Base-by-base conservation (phyloP, 2,888 invertebrate species). In the Andrena trimmerana region DNA sequence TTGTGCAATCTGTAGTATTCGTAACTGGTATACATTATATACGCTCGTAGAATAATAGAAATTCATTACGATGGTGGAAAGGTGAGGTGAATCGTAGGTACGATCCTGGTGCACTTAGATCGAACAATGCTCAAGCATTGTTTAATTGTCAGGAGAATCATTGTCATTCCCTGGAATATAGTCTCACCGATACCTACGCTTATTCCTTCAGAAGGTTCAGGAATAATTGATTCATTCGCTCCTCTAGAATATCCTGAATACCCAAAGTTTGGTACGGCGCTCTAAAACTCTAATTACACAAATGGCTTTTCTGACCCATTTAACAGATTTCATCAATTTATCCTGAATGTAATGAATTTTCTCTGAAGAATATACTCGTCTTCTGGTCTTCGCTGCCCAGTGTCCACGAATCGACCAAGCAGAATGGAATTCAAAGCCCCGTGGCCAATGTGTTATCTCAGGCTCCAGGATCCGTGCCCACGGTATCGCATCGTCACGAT, bases 11-110 rank as follows among this genome's bases (percentile, higher is more conserved):
- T 70, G 60, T 82, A 84, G 68, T 78, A 75, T 63, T 74, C 57
- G 79, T 80, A 80, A 74, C 66, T 84, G 80, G 71, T 81, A 66
- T 78, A 80, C 73, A 65, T 50, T 73, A 73, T 79, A 76, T 84
- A 82, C 67, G 62, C 63, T 69, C 65, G 70, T 87, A 81, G 67
- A 54, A 60, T 63, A 66, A 85, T 85, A 80, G 73, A 54, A 70
- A 31, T 54, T 72, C 78, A 83, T 78, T 74, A 71, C 69, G 62
- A 29, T 20, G 70, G 72, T 75, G 66, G 52, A 36, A n/a, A 50
- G 59, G 52, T 57, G 36, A 77, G 6, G 33, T 50, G 73, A 62
- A 57, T 33, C 81, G 81, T 78, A 69, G 60, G 62, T 66, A 48
- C 73, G 65, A 80, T 69, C 68, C 72, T 31, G 48, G 68, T 63